Conservation (phyloP, 1,140 invertebrate genomes). For the Cydia splendana region DNA sequence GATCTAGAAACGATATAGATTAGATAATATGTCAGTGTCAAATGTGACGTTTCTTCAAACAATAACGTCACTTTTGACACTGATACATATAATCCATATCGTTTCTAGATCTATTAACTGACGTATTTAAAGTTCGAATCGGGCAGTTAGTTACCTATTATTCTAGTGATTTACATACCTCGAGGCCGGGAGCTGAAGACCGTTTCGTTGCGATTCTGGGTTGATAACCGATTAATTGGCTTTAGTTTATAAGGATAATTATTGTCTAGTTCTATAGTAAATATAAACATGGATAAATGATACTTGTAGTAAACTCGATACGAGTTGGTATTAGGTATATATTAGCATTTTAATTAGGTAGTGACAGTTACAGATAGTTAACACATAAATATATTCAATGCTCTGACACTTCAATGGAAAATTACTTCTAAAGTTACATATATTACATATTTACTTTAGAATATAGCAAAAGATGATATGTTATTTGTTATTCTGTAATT, state of each 20-base stretch:
- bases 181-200: neutral
- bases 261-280: neutral
- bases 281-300: neutral
- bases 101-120: too few species aligned
- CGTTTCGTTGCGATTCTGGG: neutral
- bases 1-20: too few species aligned
- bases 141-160: neutral
- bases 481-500: neutral
- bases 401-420: neutral
- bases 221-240: conserved; percentile 11
- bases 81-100: too few species aligned
- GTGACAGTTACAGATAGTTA: too few species aligned
- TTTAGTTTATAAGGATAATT: neutral
- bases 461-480: neutral
- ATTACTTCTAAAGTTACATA: neutral
- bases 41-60: too few species aligned
- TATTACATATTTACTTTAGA: neutral
- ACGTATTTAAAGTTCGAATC: too few species aligned
- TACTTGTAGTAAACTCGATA: neutral
- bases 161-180: conserved; percentile 4
- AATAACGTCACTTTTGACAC: too few species aligned
- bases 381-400: neutral
- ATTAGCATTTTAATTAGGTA: too few species aligned
- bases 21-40: too few species aligned
- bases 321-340: neutral